These are phyloP conservation scores for Schizaphis graminum DNA, from an alignment of 2,888 invertebrate species.

Conservation along the genomic window DNA sequence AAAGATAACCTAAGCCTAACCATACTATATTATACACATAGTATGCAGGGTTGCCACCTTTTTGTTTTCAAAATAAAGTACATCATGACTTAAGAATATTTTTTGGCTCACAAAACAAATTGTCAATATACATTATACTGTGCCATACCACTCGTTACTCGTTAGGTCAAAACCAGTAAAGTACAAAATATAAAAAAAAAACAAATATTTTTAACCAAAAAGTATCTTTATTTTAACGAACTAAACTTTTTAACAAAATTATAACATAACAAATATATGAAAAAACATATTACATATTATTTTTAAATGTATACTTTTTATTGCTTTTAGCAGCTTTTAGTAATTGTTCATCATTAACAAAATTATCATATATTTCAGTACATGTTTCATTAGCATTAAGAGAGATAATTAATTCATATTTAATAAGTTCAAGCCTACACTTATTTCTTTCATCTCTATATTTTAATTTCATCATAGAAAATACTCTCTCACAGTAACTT, in stretches of 20 bases:
- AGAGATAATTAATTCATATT: conserved; percentile 19
- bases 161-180: neutral
- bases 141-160: neutral
- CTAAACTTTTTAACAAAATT: neutral
- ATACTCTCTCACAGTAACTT: conserved; percentile 25
- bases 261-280: no score
- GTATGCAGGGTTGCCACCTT: neutral
- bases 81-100: neutral
- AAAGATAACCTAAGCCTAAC: no score
- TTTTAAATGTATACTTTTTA: conserved; percentile 12
- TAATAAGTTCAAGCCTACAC: neutral
- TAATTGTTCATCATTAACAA: neutral
- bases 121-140: neutral
- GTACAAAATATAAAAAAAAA: neutral
- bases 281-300: no score
- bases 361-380: conserved; percentile 20
- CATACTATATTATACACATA: no score
- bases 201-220: no score
- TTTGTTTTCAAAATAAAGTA: neutral
- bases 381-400: conserved; percentile 13
- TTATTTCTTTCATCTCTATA: no score
- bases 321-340: neutral
- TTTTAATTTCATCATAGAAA: conserved; percentile 14
- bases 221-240: no score
- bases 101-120: neutral